Conservation (phyloP, 2,113 vertebrate genomes). For the Chinchilla lanigera region DNA sequence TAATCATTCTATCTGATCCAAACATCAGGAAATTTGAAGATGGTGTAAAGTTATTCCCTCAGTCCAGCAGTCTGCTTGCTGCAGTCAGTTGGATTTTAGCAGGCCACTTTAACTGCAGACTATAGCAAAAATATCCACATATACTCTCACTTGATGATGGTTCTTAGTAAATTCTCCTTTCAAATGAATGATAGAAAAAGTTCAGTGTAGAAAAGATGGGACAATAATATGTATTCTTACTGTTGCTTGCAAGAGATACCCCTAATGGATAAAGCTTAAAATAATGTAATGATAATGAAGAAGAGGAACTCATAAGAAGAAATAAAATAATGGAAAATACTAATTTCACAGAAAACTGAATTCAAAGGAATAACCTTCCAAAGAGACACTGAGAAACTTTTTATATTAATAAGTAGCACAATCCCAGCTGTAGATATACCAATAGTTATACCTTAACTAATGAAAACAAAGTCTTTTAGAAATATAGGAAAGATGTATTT, state of each 20-base stretch:
- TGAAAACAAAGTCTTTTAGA: conserved; percentile 5
- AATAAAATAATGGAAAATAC: neutral
- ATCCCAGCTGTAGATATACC: neutral
- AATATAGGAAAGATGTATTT: neutral
- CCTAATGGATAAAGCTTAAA: neutral
- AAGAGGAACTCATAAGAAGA: neutral
- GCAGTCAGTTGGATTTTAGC: neutral
- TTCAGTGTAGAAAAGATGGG: neutral
- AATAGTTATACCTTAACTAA: neutral
- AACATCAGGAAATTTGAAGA: neutral
- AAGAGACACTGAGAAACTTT: neutral
- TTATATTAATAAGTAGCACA: neutral
- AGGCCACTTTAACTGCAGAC: neutral
- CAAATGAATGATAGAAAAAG: conserved; percentile 8
- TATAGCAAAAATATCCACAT: neutral
- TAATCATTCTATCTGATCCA: neutral
- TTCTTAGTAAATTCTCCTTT: neutral
- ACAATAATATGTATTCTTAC: neutral
- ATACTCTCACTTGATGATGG: neutral
- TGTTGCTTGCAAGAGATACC: neutral
- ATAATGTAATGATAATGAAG: neutral
- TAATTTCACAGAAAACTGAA: neutral
- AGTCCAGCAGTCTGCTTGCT: neutral
- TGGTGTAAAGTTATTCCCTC: neutral
- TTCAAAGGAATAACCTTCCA: neutral